Conservation (phyloP, 2,797 vertebrate genomes). For the Eulemur albifrons region DNA sequence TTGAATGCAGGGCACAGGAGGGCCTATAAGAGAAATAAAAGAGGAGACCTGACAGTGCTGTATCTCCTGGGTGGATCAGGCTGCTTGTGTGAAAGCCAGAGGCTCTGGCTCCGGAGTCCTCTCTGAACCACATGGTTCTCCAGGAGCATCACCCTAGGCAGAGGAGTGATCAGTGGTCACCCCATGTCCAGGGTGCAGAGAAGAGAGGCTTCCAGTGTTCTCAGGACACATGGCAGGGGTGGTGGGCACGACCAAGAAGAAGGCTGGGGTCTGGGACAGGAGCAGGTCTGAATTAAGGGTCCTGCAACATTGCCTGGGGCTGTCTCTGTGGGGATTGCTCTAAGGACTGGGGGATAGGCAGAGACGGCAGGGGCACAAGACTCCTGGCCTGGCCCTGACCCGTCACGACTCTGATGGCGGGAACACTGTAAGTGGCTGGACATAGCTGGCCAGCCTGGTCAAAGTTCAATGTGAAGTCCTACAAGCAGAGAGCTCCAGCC, state of each 20-base stretch:
- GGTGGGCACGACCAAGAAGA: background rate
- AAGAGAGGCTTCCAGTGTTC: background rate
- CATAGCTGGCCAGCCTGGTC: background rate
- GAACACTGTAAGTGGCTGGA: background rate
- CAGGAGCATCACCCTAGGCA: background rate
- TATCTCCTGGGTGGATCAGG: accelerated
- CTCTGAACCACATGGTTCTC: background rate
- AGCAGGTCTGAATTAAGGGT: background rate
- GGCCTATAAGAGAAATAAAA: background rate
- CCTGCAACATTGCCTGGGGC: background rate
- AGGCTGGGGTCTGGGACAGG: background rate
- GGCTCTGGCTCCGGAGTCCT: accelerated
- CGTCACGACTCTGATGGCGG: accelerated
- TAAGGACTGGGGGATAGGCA: background rate
- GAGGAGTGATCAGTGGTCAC: background rate
- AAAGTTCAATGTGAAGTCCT: background rate
- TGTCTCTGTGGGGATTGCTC: background rate
- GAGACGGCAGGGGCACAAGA: background rate
- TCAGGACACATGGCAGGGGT: background rate
- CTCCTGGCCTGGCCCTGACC: background rate
- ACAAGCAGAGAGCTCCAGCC: background rate
- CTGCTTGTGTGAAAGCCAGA: accelerated
- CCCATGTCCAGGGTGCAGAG: background rate
- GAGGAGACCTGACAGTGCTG: accelerated
- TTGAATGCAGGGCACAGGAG: background rate